Base-by-base conservation (phyloP, 2,113 vertebrate genomes). In the Atlantisia rogersi region DNA sequence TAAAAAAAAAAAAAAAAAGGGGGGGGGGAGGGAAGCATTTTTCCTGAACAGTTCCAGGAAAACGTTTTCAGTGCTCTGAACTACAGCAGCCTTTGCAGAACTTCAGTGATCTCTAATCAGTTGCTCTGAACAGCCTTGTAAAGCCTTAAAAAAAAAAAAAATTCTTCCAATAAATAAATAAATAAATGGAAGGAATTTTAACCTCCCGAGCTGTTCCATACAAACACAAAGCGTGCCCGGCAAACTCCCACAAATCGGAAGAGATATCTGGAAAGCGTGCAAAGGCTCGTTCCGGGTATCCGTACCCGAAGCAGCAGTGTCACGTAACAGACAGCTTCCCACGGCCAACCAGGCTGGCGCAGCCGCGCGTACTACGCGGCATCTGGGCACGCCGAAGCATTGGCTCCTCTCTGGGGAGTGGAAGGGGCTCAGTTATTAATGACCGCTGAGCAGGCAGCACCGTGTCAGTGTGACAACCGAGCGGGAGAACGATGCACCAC, bases 371-470 rank as follows among this genome's bases (percentile, higher is more conserved):
- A 62, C 95, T 93, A 82, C 90, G 46, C 88, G 31, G 79, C 97
- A 80, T 77, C 97, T 93, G 91, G 97, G 97, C 98, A 91, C 98
- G 96, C 94, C 58, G 77, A 77, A 96, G 97, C 92, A 98, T 98
- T 98, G 98, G 99, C 98, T 98, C 93, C 92, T 97, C 97, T 98
- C 97, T 39, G 96, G 98, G 98, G 98, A 98, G 98, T 39, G 97
- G 95, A 96, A 98, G 96, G 97, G 97, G 98, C 96, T 97, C 97
- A 92, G 98, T 98, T 98, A 97, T 98, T 98, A 99, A 98, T 98
- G 98, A 98, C 97, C 98, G 98, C 98, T 70, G 98, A 98, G 96
- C 98, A 97, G 98, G 98, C 98, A 98, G 98, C 98, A 92, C 98
- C 98, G 88, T 98, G 98, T 97, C 99, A 98, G 93, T 97, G 98